Percentiles rank a stretch among this genome's conserved stretches.
These are phyloP conservation scores for Phrynosoma blainvillii DNA, from an alignment of 2,113 vertebrate genomes.

Conservation along the genomic window DNA sequence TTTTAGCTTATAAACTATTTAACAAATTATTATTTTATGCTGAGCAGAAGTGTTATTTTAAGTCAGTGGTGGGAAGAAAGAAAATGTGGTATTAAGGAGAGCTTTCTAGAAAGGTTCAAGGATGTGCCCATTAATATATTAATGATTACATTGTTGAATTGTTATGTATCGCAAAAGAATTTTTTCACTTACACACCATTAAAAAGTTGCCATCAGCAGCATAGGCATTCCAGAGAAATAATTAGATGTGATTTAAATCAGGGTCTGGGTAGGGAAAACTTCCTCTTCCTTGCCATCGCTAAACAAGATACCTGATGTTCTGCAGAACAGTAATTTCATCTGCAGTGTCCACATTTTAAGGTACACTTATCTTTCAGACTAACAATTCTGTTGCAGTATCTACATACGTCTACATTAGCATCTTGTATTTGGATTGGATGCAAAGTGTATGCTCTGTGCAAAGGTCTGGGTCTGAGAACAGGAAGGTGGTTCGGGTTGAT, in stretches of 20 bases:
- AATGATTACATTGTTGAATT: neutral
- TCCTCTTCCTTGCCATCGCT: neutral
- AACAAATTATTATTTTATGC: neutral
- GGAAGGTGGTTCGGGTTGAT: neutral
- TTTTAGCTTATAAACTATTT: neutral
- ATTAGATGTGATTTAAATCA: neutral
- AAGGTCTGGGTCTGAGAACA: neutral
- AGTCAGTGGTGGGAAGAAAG: neutral
- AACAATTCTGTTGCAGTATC: neutral
- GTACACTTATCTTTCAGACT: neutral
- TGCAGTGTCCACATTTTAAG: neutral
- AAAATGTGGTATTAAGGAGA: neutral
- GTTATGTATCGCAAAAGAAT: neutral
- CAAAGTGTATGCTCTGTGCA: constrained; percentile 5
- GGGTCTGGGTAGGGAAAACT: neutral
- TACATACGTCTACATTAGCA: no score
- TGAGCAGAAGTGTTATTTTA: neutral
- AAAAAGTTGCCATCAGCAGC: neutral
- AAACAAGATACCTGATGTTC: neutral
- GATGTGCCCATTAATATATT: neutral
- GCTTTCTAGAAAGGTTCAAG: neutral
- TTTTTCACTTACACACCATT: no score
- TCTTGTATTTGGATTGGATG: constrained; percentile 5
- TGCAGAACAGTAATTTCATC: neutral
- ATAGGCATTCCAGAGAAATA: neutral